Conservation (phyloP, 2,888 invertebrate species). For the Cryptophagus acutangulus region DNA sequence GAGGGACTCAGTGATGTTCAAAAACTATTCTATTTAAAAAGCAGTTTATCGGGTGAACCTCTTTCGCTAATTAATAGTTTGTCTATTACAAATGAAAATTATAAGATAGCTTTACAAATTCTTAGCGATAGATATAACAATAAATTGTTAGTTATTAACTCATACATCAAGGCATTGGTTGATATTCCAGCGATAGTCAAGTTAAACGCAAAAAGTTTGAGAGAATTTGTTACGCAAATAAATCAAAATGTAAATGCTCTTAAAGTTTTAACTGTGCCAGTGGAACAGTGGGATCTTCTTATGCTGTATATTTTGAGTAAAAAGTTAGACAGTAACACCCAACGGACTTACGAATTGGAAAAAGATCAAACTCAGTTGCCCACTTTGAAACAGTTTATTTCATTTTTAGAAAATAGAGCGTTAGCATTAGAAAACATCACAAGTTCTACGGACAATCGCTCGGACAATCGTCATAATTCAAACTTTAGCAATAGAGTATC, state of each 20-base stretch:
- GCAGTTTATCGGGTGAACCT: background rate
- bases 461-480: too few relatives aligned
- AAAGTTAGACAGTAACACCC: constrained; percentile 1
- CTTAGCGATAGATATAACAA: constrained; percentile 2
- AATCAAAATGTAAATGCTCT: constrained; percentile 3
- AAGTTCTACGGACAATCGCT: too few relatives aligned
- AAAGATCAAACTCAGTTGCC: background rate
- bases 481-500: too few relatives aligned
- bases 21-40: constrained; percentile 6
- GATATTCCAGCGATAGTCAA: background rate
- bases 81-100: background rate
- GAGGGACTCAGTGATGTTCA: background rate
- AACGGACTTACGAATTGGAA: background rate
- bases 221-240: background rate
- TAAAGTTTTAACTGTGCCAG: background rate
- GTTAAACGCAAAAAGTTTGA: background rate
- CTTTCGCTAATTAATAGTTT: constrained; percentile 1
- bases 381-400: background rate
- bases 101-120: background rate
- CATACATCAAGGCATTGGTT: background rate
- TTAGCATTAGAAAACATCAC: background rate
- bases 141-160: background rate
- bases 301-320: background rate
- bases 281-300: background rate
- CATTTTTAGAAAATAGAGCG: background rate